These are phyloP conservation scores for Engystomops pustulosus DNA, from an alignment of 2,113 vertebrate genomes.

Conservation along the genomic window DNA sequence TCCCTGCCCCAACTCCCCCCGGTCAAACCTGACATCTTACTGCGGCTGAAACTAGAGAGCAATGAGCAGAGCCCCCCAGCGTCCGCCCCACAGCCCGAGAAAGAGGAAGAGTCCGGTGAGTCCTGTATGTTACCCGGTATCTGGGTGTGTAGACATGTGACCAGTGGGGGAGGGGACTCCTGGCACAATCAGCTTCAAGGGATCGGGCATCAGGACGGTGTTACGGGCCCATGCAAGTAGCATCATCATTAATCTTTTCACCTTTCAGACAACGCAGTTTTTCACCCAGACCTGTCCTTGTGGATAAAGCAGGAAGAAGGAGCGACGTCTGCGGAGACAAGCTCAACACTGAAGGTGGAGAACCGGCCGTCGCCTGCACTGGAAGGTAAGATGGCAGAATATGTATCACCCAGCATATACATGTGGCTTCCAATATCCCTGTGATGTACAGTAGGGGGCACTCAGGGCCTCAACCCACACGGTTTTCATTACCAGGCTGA, in stretches of 20 bases:
- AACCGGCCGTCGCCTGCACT: background rate
- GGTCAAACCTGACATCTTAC: slow-evolving; percentile 38
- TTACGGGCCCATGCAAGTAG: no score
- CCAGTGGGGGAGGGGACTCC: no score
- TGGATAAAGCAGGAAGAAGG: slow-evolving; percentile 56
- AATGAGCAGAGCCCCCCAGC: slow-evolving; percentile 35
- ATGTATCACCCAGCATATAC: no score
- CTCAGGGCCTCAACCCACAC: no score
- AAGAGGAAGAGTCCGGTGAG: slow-evolving; percentile 20
- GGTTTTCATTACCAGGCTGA: no score
- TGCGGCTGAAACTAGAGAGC: slow-evolving; percentile 42
- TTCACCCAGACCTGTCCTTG: slow-evolving; percentile 36
- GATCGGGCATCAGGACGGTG: no score
- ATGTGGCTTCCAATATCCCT: no score
- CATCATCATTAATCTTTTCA: background rate
- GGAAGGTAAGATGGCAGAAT: background rate
- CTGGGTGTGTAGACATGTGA: no score
- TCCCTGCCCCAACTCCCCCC: background rate
- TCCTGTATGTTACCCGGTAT: no score
- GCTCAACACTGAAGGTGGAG: background rate
- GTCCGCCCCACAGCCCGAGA: background rate
- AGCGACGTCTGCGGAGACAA: background rate
- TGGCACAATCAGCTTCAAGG: no score
- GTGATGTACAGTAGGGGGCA: no score
- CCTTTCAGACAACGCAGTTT: background rate